Percentiles rank a stretch among this genome's conserved stretches.
These are phyloP conservation scores for Leptodactylus fuscus DNA, from an alignment of 2,113 vertebrate species.

Conservation along the genomic window DNA sequence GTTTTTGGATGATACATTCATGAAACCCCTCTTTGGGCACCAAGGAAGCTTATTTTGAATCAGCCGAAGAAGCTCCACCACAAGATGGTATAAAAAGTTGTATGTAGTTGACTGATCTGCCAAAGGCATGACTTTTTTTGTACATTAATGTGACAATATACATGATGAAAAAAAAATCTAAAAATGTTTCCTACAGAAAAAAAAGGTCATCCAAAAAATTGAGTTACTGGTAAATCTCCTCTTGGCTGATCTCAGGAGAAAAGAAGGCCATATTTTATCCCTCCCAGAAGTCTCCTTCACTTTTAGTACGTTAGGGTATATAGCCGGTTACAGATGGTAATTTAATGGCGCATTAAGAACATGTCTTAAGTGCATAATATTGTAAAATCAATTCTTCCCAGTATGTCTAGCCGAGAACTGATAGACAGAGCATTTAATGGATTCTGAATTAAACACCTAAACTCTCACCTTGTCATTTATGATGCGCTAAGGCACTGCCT, in stretches of 20 bases:
- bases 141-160: not conserved
- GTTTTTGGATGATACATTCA: no score
- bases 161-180: not conserved
- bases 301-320: conserved; percentile 31
- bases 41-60: no score
- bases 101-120: no score
- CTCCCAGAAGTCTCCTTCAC: conserved; percentile 54
- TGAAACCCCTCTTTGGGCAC: no score
- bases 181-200: not conserved
- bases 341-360: conserved; percentile 59
- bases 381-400: conserved; percentile 57
- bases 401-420: conserved; percentile 34
- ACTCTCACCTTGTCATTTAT: conserved; percentile 34
- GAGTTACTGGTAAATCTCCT: not conserved
- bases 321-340: conserved; percentile 56
- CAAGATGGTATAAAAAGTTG: no score
- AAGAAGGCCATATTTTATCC: conserved; percentile 36
- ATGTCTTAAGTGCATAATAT: conserved; percentile 59
- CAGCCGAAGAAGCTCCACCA: no score
- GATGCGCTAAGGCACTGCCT: conserved; percentile 14
- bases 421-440: conserved; percentile 38
- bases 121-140: not conserved
- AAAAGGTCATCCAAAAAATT: not conserved
- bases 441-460: conserved; percentile 31
- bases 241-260: not conserved